These are phyloP conservation scores for Melanerpes formicivorus DNA, from an alignment of 2,113 vertebrate genomes.

Conservation along the genomic window DNA sequence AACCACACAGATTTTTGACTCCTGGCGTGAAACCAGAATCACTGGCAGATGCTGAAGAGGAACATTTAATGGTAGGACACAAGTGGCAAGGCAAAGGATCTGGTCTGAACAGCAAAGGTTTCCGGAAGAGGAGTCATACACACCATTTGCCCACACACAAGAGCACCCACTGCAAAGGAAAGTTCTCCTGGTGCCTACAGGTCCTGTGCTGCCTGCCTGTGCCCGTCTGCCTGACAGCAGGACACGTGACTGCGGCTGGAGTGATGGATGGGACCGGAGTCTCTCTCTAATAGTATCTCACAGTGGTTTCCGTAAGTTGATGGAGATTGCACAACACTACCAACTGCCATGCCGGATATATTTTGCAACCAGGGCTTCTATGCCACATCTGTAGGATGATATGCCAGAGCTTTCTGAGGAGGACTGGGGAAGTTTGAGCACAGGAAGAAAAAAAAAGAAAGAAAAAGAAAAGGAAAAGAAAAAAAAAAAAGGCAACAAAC, in stretches of 20 bases:
- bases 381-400: slow-evolving; percentile 74
- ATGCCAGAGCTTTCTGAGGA: slow-evolving; percentile 64
- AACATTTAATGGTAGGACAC: neutral
- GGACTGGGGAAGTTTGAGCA: slow-evolving; percentile 75
- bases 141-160: neutral
- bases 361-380: slow-evolving; percentile 78
- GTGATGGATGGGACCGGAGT: slow-evolving; percentile 49
- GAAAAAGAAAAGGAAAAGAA: slow-evolving; percentile 27
- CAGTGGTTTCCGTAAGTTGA: slow-evolving; percentile 86
- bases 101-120: neutral
- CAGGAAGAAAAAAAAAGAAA: slow-evolving; percentile 56
- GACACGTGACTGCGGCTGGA: slow-evolving; percentile 54
- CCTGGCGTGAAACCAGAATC: neutral
- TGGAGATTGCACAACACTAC: slow-evolving; percentile 83
- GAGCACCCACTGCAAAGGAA: neutral
- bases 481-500: slow-evolving; percentile 24
- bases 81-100: neutral
- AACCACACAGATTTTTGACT: neutral
- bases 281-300: slow-evolving; percentile 57
- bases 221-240: slow-evolving; percentile 20
- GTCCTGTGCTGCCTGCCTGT: neutral
- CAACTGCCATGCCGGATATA: slow-evolving; percentile 84
- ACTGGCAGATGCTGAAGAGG: neutral
- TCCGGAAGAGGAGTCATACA: neutral
- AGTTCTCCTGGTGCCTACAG: neutral